Base-by-base conservation (phyloP, 2,113 vertebrate genomes). In the Pungitius pungitius region DNA sequence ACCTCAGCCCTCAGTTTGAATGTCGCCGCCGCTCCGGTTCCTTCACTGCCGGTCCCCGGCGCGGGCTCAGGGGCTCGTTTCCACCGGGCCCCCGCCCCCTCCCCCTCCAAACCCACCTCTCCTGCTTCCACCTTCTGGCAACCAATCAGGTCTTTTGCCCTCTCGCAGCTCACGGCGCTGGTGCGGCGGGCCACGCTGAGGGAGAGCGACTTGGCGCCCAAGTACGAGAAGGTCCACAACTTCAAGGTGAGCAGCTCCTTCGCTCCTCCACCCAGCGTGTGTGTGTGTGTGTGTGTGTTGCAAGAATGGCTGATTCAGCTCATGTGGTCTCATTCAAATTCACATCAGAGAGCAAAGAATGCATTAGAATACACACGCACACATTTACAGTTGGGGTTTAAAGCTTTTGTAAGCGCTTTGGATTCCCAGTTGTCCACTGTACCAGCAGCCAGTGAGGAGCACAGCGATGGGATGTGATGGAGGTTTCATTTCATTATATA, bases 161-260 rank as follows among this genome's bases (percentile, higher is more conserved):
- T 98, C 97, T 99, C 97, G 8, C 98, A 99, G 98, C 92, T 99
- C 91, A 98, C 97, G 49, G 98, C 98, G 35, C 94, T 99, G 88
- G 98, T 99, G 90, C 94, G 97, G 87, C 95, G 97, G 91, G 96
- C 97, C 83, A 99, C 97, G 73, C 94, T 99, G 94, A 98, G 97
- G 93, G 98, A 99, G 93, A 99, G 95, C 26, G 97, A 99, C 63
- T 93, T 96, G 58, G 90, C 94, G 63, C 95, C 97, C 68, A 99
- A 98, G 90, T 99, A 99, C 51, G 97, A 99, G 93, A 99, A 99
- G 94, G 93, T 98, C 86, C 98, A 99, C 93, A 99, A 97, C 94
- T 99, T 99, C 92, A 99, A 99, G 97, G 98, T 99, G 96, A 96
- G 97, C 9, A 15, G 0, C 69, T 42, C 2, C 40, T 47, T 51